phyloP scores from a whole-genome alignment of 2,888 invertebrate genomes.

The Plagiodera versicolora region DNA sequence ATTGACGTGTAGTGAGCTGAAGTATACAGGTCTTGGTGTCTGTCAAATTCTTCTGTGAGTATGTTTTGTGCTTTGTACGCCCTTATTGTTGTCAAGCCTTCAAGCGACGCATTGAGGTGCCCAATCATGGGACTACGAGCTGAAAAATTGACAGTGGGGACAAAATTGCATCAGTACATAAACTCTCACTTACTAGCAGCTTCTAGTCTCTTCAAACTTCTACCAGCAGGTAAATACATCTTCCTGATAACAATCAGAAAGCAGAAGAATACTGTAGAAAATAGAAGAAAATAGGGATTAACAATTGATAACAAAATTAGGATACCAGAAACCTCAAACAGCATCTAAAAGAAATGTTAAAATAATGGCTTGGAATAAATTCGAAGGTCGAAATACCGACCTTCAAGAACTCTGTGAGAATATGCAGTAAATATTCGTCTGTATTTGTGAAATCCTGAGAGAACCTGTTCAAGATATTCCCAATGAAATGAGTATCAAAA shows the following conservation, averaged over 20 bases:
- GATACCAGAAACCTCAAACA: constrained; percentile 31
- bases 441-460: constrained; percentile 43
- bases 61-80: constrained; percentile 47
- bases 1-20: constrained; percentile 46
- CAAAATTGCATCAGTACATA: background rate
- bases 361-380: background rate
- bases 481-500: constrained; percentile 44
- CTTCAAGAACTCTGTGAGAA: constrained; percentile 35
- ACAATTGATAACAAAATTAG: constrained; percentile 33
- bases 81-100: constrained; percentile 51
- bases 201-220: constrained; percentile 45
- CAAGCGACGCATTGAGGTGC: constrained; percentile 49
- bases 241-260: constrained; percentile 35
- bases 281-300: constrained; percentile 36
- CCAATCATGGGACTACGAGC: constrained; percentile 51
- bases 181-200: constrained; percentile 40
- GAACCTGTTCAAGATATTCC: constrained; percentile 44
- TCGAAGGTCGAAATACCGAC: constrained; percentile 26
- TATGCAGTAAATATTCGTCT: constrained; percentile 40
- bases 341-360: constrained; percentile 25
- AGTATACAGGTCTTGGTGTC: constrained; percentile 49
- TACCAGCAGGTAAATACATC: constrained; percentile 41
- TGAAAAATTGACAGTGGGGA: constrained; percentile 33
- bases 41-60: constrained; percentile 47
- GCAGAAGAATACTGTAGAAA: constrained; percentile 33